Evolutionary conservation across 1,140 invertebrate species (phyloP), one percentile per base, ranked within the genome.

Genomic region (Lutraria rhynchaena): DNA sequence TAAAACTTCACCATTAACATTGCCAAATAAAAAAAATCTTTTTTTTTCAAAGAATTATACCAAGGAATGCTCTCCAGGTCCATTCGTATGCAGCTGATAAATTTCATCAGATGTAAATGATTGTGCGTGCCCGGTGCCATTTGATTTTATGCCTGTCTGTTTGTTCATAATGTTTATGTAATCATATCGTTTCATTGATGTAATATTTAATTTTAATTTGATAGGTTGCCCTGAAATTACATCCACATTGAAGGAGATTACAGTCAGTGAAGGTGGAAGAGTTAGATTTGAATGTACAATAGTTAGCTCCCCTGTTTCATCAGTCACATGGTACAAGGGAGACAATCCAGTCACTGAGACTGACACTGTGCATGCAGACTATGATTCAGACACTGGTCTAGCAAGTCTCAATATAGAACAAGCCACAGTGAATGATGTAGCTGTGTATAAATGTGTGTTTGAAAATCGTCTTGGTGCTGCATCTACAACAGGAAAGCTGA

Each of bases 181-280:
- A n/a, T n/a, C n/a, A n/a, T n/a, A n/a, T n/a, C n/a, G 35, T 17
- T 22, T 22, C 15, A 27, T 35, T 41, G 35, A 5, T 31, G 41
- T 11, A 27, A 57, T 31, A 41, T 37, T 49, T 22, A n/a, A 13
- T 24, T 41, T 19, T 84, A 37, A 51, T 29, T n/a, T 63, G 73
- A 29, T 71, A 89, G 87, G 83, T 75, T 87, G 82, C 58, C 89
- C 89, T 57, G 86, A 87, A 33, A 82, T 90, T n/a, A 70, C 80
- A 13, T 71, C 67, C 9, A 27, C 82, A 17, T 65, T 90, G 67
- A 85, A 86, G 71, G 88, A 88, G 29, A 60, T 87, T 5, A 65
- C 77, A 5, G 67, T 76, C 41, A 53, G 55, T 57, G 89, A 88
- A 41, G 86, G 87, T 17, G 83, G 57, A 7, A 77, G 37, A 22